These are phyloP conservation scores for Mastacembelus armatus DNA, from an alignment of 2,797 vertebrate genomes.

Conservation along the genomic window DNA sequence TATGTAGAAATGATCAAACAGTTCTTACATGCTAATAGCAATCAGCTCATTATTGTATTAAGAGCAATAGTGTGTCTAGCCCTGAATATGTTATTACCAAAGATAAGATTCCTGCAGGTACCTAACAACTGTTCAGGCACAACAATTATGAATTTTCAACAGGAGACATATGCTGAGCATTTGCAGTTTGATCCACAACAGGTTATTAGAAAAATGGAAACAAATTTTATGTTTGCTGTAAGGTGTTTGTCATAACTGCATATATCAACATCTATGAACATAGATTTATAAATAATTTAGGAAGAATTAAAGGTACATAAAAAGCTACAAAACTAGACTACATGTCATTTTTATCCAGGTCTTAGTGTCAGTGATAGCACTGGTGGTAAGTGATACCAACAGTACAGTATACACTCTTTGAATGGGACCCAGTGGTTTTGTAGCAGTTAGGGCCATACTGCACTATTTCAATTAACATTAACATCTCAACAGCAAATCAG, in stretches of 20 bases:
- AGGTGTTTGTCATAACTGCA: background rate
- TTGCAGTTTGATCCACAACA: background rate
- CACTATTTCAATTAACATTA: background rate
- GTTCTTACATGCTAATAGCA: background rate
- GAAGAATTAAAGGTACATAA: too few species aligned
- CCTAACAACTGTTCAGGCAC: background rate
- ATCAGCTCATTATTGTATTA: conserved; percentile 5
- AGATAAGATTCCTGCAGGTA: background rate
- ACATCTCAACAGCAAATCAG: background rate
- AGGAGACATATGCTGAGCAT: background rate
- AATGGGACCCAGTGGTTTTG: too few species aligned
- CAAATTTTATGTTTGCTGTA: background rate
- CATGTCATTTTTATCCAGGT: too few species aligned
- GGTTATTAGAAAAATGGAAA: background rate
- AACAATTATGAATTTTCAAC: background rate
- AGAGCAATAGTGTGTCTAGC: background rate
- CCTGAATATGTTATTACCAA: background rate
- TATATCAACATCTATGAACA: background rate
- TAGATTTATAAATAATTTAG: too few species aligned
- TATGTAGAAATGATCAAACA: background rate
- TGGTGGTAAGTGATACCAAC: too few species aligned
- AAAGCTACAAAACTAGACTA: too few species aligned
- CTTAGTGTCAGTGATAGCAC: too few species aligned
- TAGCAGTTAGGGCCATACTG: too few species aligned
- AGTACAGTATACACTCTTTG: too few species aligned